These are phyloP conservation scores for Squalus acanthias DNA, from an alignment of 2,797 vertebrate genomes.

Conservation along the genomic window DNA sequence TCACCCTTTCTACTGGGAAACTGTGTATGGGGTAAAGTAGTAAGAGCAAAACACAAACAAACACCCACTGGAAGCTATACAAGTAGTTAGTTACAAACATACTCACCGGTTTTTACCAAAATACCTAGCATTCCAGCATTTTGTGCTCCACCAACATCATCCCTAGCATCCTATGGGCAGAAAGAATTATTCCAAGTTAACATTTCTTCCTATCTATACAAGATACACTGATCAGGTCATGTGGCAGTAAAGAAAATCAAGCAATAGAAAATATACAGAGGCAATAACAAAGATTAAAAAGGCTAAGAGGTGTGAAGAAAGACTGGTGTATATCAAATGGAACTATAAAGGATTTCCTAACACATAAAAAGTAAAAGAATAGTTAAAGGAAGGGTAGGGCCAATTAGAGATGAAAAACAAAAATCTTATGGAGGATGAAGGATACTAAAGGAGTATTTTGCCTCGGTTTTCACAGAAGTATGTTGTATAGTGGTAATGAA, in stretches of 20 bases:
- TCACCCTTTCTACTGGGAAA: background rate
- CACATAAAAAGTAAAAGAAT: no score
- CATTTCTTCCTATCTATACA: background rate
- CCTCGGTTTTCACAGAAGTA: background rate
- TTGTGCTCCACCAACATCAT: constrained; percentile 89
- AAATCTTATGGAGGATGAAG: background rate
- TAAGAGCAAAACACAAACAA: background rate
- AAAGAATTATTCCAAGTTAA: constrained; percentile 19
- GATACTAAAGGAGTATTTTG: background rate
- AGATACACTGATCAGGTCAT: background rate
- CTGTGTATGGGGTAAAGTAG: background rate
- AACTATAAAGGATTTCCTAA: background rate
- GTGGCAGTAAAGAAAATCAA: background rate
- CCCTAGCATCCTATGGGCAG: constrained; percentile 76
- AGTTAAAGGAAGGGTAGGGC: background rate
- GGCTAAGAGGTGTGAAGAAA: background rate
- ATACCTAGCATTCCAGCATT: constrained; percentile 82
- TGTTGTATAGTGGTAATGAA: background rate
- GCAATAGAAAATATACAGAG: background rate
- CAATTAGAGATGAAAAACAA: background rate
- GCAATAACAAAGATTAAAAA: background rate
- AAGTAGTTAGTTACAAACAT: background rate
- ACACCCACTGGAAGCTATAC: background rate
- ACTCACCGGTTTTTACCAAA: constrained; percentile 81
- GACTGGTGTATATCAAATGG: background rate